A percentile compares a stretch with the other conserved stretches of the same genome.
Evolutionary conservation across 1,140 invertebrate genomes (phyloP).

Genomic region (Hydropsyche tenuis): DNA sequence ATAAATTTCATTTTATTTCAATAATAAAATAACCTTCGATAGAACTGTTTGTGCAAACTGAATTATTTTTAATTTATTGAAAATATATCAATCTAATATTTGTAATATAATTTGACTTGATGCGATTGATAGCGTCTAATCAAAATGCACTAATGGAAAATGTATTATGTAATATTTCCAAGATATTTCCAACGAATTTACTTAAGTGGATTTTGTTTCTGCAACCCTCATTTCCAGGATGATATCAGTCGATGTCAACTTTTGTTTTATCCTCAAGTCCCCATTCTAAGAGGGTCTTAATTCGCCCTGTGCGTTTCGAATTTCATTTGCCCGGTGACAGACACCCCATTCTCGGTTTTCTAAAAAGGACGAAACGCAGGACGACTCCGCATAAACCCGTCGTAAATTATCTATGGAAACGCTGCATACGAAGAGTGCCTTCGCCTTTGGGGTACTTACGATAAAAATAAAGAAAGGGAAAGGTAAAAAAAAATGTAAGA

Average conservation of each 20-base stretch:
- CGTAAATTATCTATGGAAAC: conserved; percentile 24
- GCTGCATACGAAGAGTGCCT: not conserved
- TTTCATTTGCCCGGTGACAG: conserved; percentile 32
- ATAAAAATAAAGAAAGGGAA: conserved; percentile 4
- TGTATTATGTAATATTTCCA: too few relatives aligned
- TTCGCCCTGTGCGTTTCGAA: conserved; percentile 24
- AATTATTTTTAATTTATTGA: too few relatives aligned
- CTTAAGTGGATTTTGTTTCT: too few relatives aligned
- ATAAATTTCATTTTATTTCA: too few relatives aligned
- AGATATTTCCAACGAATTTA: too few relatives aligned
- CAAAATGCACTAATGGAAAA: too few relatives aligned
- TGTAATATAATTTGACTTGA: too few relatives aligned
- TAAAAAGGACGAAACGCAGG: conserved; percentile 16
- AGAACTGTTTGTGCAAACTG: too few relatives aligned
- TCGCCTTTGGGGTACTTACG: not conserved
- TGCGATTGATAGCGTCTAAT: too few relatives aligned
- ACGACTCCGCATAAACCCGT: not conserved
- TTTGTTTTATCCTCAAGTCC: conserved; percentile 26
- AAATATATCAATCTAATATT: too few relatives aligned
- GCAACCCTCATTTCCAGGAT: not conserved
- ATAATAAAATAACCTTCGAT: too few relatives aligned
- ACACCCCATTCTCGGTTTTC: conserved; percentile 2
- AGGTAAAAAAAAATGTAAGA: too few relatives aligned
- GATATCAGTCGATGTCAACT: conserved; percentile 15
- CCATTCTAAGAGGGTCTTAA: not conserved